Evolutionary conservation across 1,140 invertebrate species (phyloP).

Genomic region (Mamestra configurata): DNA sequence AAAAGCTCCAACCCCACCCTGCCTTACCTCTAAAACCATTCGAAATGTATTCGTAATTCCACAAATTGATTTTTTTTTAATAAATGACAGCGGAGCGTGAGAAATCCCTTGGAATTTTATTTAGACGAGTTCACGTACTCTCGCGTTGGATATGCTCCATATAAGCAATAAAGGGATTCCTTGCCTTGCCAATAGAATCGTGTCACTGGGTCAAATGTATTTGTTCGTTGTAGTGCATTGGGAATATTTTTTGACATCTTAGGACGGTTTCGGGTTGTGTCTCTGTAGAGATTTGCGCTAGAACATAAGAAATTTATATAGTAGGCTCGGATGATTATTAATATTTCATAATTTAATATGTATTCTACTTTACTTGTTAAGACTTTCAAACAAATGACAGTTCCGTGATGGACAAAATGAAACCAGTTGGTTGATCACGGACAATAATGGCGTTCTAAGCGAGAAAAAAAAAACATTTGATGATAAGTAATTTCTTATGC

Average conservation of each 20-base stretch:
- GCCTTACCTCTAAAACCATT: background rate
- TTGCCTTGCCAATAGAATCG: slow-evolving; percentile 50
- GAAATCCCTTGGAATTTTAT: slow-evolving; percentile 55
- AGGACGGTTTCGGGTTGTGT: slow-evolving; percentile 5
- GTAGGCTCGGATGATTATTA: background rate
- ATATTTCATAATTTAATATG: background rate
- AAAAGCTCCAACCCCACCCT: too few species aligned
- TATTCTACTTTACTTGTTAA: background rate
- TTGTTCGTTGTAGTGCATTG: slow-evolving; percentile 47
- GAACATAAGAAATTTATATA: background rate
- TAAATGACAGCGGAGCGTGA: slow-evolving; percentile 28
- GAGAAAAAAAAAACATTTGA: slow-evolving; percentile 1
- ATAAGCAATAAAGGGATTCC: slow-evolving; percentile 62
- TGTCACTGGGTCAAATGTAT: slow-evolving; percentile 64
- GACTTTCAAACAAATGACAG: too few species aligned
- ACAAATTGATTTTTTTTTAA: slow-evolving; percentile 37
- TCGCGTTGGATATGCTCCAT: slow-evolving; percentile 52
- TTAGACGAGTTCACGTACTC: slow-evolving; percentile 54
- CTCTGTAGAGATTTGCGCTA: background rate
- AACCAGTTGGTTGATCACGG: background rate
- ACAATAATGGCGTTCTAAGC: slow-evolving; percentile 11
- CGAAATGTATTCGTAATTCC: background rate
- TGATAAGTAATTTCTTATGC: slow-evolving; percentile 6
- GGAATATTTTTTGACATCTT: slow-evolving; percentile 40
- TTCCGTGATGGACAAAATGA: background rate